These are phyloP conservation scores for Carapus acus DNA, from an alignment of 2,797 vertebrate species.

Conservation along the genomic window DNA sequence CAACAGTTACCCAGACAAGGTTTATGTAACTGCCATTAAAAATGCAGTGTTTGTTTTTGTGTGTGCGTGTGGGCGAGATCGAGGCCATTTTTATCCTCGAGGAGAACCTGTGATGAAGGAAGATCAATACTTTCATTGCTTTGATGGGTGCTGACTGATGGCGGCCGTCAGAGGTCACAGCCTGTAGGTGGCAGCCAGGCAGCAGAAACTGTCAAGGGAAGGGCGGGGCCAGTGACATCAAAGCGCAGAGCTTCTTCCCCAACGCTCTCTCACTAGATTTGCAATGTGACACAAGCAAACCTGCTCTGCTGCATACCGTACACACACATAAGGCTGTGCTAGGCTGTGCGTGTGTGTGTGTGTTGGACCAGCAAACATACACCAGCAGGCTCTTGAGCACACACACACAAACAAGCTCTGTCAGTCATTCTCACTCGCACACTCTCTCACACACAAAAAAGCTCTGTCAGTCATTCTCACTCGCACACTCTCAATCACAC, in stretches of 20 bases:
- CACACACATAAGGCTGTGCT: not conserved
- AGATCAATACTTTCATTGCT: too few species aligned
- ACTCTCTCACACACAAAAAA: not conserved
- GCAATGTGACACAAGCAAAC: constrained; percentile 42
- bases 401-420: not conserved
- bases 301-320: constrained; percentile 56
- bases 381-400: not conserved
- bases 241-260: constrained; percentile 4
- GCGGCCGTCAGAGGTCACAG: too few species aligned
- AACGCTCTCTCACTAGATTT: constrained; percentile 15
- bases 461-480: not conserved
- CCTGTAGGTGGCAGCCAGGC: constrained; percentile 54
- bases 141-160: too few species aligned
- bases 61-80: too few species aligned
- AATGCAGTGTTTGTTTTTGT: too few species aligned
- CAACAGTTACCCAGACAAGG: too few species aligned
- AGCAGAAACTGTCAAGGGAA: constrained; percentile 11
- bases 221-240: constrained; percentile 2
- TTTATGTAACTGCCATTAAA: too few species aligned
- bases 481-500: too few species aligned
- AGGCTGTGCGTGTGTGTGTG: not conserved
- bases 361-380: not conserved
- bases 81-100: too few species aligned
- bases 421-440: too few species aligned
- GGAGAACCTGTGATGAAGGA: too few species aligned